Conservation (phyloP, 2,113 vertebrate genomes). For the Seriola dumerili region DNA sequence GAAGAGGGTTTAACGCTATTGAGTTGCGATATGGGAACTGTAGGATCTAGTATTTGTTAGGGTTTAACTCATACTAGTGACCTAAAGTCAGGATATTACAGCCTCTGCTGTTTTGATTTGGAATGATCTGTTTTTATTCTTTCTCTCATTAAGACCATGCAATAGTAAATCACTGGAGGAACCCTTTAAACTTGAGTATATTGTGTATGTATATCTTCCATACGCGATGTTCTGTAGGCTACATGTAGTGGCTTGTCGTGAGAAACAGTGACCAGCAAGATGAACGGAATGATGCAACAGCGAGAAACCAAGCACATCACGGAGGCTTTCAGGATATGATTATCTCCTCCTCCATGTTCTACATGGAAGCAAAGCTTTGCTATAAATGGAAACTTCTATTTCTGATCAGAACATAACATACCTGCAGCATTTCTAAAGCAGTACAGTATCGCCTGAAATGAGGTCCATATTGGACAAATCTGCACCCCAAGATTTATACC, state of each 20-base stretch:
- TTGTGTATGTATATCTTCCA: neutral
- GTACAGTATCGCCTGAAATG: neutral
- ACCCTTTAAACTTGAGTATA: neutral
- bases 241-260: neutral
- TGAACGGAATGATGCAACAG: neutral
- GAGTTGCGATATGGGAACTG: neutral
- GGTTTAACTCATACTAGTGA: neutral
- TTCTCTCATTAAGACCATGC: neutral
- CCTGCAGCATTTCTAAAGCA: neutral
- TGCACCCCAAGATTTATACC: neutral
- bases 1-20: neutral
- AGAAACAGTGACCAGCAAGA: neutral
- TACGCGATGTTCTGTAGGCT: neutral
- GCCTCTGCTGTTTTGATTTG: neutral
- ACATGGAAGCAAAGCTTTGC: neutral
- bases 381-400: conserved; percentile 24
- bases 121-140: neutral
- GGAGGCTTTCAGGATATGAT: neutral
- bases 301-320: neutral
- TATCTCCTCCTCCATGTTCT: neutral
- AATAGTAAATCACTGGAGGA: neutral
- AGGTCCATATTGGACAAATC: neutral
- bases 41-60: neutral
- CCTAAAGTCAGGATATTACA: neutral
- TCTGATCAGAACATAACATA: neutral